Conservation (phyloP, 1,140 invertebrate species). For the Cydia splendana region DNA sequence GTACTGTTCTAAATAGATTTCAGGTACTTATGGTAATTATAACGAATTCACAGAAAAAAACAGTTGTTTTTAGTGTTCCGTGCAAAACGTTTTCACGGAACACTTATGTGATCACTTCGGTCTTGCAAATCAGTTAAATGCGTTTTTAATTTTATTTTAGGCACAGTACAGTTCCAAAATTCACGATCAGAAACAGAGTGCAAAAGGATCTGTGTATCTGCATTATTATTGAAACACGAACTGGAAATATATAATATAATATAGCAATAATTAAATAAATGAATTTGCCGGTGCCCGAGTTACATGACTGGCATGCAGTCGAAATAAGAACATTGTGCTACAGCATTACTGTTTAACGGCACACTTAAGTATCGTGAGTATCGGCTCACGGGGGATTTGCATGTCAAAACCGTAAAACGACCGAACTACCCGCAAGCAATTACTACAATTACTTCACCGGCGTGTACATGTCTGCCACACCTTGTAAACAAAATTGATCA, state of each 20-base stretch:
- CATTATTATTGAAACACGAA: background rate
- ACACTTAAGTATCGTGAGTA: slow-evolving; percentile 24
- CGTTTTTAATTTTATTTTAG: too few species aligned
- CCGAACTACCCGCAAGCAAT: slow-evolving; percentile 19
- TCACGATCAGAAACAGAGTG: too few species aligned
- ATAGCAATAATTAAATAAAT: background rate
- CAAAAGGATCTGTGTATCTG: too few species aligned
- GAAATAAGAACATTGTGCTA: background rate
- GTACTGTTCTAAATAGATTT: background rate
- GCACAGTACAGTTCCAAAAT: too few species aligned
- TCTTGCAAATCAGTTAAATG: too few species aligned
- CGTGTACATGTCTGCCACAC: background rate
- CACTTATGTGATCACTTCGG: too few species aligned
- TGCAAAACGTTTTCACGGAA: too few species aligned
- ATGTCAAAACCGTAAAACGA: slow-evolving; percentile 23
- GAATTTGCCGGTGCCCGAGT: background rate
- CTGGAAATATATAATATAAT: background rate
- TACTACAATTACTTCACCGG: background rate
- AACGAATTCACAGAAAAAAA: background rate
- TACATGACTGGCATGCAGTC: background rate
- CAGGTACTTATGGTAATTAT: background rate
- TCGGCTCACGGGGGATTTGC: slow-evolving; percentile 6
- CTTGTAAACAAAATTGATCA: background rate
- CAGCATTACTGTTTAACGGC: background rate
- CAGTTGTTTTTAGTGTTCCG: too few species aligned